Conservation (phyloP, 2,797 vertebrate genomes). For the Periparus ater region DNA sequence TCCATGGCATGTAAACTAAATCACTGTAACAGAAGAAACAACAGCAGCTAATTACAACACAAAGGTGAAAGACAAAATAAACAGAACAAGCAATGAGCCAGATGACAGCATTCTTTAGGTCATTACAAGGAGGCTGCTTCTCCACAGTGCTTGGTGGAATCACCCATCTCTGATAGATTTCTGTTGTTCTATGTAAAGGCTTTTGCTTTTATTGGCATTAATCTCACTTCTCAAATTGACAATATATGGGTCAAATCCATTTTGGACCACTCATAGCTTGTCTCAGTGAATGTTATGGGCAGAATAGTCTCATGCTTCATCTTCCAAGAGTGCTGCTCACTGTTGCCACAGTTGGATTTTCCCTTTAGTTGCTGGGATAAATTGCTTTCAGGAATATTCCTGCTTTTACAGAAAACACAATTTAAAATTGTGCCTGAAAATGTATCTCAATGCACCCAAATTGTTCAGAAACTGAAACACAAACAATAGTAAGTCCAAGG, state of each 20-base stretch:
- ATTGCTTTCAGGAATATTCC: neutral
- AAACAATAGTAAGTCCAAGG: neutral
- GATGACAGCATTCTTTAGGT: neutral
- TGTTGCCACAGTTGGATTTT: neutral
- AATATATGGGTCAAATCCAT: neutral
- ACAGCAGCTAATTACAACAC: slow-evolving; percentile 45
- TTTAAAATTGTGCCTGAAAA: neutral
- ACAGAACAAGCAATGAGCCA: neutral
- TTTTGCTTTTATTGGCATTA: neutral
- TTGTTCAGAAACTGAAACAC: neutral
- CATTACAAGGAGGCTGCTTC: neutral
- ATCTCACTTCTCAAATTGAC: neutral
- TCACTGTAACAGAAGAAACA: neutral
- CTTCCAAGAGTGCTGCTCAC: neutral
- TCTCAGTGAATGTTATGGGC: neutral
- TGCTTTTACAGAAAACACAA: neutral
- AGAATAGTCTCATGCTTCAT: neutral
- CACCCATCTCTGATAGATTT: neutral
- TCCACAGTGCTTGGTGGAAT: neutral
- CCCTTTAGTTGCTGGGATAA: neutral
- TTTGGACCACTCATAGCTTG: neutral
- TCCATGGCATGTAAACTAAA: slow-evolving; percentile 16
- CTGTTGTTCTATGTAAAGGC: neutral
- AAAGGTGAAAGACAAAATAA: slow-evolving; percentile 32
- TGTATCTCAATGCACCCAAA: neutral